Base-by-base conservation (phyloP, 2,113 vertebrate genomes). In the Physeter macrocephalus region DNA sequence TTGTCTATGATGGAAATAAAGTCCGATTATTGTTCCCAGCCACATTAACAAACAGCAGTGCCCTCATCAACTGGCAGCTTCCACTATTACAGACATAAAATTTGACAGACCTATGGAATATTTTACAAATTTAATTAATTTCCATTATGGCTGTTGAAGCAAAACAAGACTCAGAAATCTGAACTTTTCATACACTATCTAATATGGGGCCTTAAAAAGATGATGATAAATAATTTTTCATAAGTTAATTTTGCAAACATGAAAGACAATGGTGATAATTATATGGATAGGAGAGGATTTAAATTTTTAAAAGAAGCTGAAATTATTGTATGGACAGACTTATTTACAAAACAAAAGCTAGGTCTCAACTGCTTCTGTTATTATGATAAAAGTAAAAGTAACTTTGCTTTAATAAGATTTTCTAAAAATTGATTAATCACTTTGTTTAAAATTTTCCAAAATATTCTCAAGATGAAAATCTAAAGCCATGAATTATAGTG, bases 1-100 rank as follows among this genome's bases (percentile, higher is more conserved):
- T 94, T 78, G 4, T 78, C 17, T 86, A 17, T 88, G 49, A 25
- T 94, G 62, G 49, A 97, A 95, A 86, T 87, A 96, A 95, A 96
- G 36, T 71, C 17, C 43, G 18, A 15, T 82, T 69, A 72, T 46
- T 93, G 2, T 72, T 92, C 9, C 6, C 10, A 77, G 15, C 4
- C 66, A 57, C 9, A 41, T 89, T 90, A 74, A 90, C 82, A 91
- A 72, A 52, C 1, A 75, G 25, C 9, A 84, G 5, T 52, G n/a
- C n/a, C 14, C 23, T 69, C n/a, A 39, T 54, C 39, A 77, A 20
- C 31, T 15, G 9, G 49, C 39, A 83, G 39, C 25, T 81, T 77
- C 15, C 20, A 82, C 84, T 85, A 88, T 39, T 88, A 46, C 7
- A 91, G 31, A 52, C 36, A 67, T n/a, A 85, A 74, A 13, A 13